Evolutionary conservation across 2,888 invertebrate genomes (phyloP).

Genomic region (Syrista parreyssii): DNA sequence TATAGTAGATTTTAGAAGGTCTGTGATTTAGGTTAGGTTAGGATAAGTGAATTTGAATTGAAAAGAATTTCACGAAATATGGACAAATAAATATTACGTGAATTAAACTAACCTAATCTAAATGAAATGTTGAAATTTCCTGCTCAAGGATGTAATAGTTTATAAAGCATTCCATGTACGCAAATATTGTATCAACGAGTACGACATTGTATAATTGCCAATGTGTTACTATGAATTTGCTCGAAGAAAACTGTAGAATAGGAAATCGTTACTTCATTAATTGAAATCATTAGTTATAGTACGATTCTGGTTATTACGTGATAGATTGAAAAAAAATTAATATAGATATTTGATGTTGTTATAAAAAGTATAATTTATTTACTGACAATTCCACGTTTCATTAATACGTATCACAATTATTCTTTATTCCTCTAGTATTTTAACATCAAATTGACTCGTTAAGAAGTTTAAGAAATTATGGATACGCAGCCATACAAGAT

Average conservation of each 20-base stretch:
- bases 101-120: too few species aligned
- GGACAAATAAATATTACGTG: neutral
- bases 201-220: neutral
- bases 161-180: neutral
- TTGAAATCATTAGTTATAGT: neutral
- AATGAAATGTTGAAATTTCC: too few species aligned
- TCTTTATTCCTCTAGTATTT: neutral
- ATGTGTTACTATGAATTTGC: neutral
- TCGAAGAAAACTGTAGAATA: neutral
- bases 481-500: neutral
- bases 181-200: neutral
- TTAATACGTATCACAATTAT: neutral
- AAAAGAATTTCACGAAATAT: neutral
- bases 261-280: neutral
- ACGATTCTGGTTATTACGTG: neutral
- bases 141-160: too few species aligned
- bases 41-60: neutral
- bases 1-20: neutral
- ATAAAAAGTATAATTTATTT: neutral
- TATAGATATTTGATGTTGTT: neutral
- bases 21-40: neutral
- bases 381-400: neutral
- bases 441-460: neutral
- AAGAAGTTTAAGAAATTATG: neutral
- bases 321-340: neutral